phyloP scores from a whole-genome alignment of 2,113 vertebrate species.

The Solea solea region DNA sequence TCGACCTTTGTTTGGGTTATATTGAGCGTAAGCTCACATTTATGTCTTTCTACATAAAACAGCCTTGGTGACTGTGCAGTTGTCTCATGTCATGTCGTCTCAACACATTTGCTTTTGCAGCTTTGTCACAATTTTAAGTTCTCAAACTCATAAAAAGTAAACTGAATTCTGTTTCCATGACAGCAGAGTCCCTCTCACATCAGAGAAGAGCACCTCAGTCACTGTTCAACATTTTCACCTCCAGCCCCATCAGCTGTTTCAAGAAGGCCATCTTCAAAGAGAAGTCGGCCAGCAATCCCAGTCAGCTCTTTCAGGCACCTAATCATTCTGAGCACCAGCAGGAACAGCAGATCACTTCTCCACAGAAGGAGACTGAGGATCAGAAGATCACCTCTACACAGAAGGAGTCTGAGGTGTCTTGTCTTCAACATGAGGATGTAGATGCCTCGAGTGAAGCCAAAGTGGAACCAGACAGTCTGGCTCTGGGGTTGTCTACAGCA shows the following conservation, averaged over 20 bases:
- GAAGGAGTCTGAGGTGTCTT: not conserved
- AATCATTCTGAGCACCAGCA: not conserved
- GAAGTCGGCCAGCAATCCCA: not conserved
- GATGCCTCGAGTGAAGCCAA: not conserved
- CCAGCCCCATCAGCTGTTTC: constrained; percentile 47
- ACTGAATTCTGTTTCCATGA: constrained; percentile 19
- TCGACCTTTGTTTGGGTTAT: constrained; percentile 80
- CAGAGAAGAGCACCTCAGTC: not conserved
- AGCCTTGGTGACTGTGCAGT: not conserved
- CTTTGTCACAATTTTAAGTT: not conserved
- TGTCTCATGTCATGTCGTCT: constrained; percentile 11
- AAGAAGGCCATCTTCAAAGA: constrained; percentile 71
- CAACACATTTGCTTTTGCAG: not conserved
- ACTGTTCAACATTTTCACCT: constrained; percentile 49
- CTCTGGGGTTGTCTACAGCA: constrained; percentile 1
- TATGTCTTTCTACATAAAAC: constrained; percentile 30
- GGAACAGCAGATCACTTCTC: not conserved
- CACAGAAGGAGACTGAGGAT: not conserved
- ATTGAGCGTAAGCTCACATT: constrained; percentile 73
- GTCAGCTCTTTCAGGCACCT: not conserved
- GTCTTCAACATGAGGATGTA: not conserved
- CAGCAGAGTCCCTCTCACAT: not conserved
- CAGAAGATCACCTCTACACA: not conserved
- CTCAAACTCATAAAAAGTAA: not conserved
- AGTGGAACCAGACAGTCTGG: not conserved